A percentile compares a stretch with the other conserved stretches of the same genome.
These are phyloP conservation scores for Lordiphosa collinella DNA, from an alignment of 1,140 invertebrate species.

Conservation along the genomic window DNA sequence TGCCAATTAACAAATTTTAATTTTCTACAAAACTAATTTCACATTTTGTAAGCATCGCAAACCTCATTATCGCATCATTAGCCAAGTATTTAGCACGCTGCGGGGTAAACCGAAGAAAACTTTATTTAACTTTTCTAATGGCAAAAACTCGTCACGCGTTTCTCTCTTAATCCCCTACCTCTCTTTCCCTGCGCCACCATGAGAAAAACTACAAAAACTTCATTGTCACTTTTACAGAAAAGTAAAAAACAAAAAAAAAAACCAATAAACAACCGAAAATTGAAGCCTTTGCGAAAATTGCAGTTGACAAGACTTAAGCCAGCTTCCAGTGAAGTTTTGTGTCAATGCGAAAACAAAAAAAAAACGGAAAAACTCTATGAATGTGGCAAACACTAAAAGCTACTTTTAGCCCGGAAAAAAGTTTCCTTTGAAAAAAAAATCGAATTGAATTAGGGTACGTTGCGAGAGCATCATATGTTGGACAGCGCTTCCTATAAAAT, in stretches of 20 bases:
- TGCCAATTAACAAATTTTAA: background rate
- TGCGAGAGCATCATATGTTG: conserved; percentile 11
- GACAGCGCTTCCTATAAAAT: conserved; percentile 34
- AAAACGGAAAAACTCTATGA: conserved; percentile 10
- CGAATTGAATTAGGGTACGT: conserved; percentile 46
- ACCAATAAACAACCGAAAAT: conserved; percentile 11
- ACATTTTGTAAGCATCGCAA: conserved; percentile 4
- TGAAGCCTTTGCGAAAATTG: conserved; percentile 14
- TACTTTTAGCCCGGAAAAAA: conserved; percentile 45
- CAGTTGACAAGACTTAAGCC: conserved; percentile 52
- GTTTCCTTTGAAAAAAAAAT: conserved; percentile 14
- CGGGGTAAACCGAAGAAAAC: conserved; percentile 19
- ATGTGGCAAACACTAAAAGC: conserved; percentile 47
- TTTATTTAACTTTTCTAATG: conserved; percentile 49
- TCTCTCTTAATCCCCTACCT: conserved; percentile 4
- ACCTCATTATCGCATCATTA: conserved; percentile 55
- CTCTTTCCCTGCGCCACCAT: conserved; percentile 1
- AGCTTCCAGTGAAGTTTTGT: conserved; percentile 47
- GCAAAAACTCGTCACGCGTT: conserved; percentile 49
- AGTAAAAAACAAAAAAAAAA: conserved; percentile 11
- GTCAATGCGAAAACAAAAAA: conserved; percentile 11
- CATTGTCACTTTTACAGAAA: conserved; percentile 44
- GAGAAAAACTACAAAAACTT: conserved; percentile 43
- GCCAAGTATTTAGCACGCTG: conserved; percentile 17
- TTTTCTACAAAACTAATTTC: background rate